phyloP scores from a whole-genome alignment of 2,888 invertebrate species.

The Lepidochrysops patricia region DNA sequence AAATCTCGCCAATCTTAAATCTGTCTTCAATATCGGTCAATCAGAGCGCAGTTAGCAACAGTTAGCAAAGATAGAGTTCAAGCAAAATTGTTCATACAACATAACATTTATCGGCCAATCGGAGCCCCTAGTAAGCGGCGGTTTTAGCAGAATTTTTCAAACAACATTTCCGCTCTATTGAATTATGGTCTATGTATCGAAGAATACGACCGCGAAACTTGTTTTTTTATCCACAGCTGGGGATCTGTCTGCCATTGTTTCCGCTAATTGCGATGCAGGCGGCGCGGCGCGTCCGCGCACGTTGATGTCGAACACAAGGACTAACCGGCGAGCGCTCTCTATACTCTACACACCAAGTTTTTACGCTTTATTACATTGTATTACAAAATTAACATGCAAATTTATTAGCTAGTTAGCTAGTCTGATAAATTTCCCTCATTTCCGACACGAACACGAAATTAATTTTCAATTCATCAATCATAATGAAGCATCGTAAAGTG shows the following conservation, averaged over 20 bases:
- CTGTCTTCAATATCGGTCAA: too few relatives aligned
- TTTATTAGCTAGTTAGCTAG: too few relatives aligned
- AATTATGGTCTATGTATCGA: constrained; percentile 17
- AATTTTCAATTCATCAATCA: not conserved
- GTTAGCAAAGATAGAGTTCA: too few relatives aligned
- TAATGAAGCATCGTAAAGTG: not conserved
- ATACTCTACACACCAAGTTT: constrained; percentile 13
- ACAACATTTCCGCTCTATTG: too few relatives aligned
- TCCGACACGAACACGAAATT: not conserved
- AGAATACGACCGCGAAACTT: constrained; percentile 19
- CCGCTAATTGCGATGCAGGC: constrained; percentile 57
- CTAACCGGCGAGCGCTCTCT: constrained; percentile 22
- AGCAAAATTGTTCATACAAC: too few relatives aligned
- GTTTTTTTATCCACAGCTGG: constrained; percentile 33
- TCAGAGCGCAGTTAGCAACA: too few relatives aligned
- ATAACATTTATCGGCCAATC: too few relatives aligned
- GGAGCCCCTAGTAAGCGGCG: too few relatives aligned
- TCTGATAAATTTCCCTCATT: not conserved
- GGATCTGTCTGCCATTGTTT: constrained; percentile 58
- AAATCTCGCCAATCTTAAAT: too few relatives aligned
- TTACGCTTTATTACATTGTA: not conserved
- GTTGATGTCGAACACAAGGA: constrained; percentile 58
- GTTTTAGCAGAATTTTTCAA: too few relatives aligned
- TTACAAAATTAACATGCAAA: not conserved
- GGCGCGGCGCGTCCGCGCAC: constrained; percentile 42